Evolutionary conservation across 1,140 invertebrate genomes (phyloP), one percentile per base, ranked within the genome.

Genomic region (Zelostemma sp.): DNA sequence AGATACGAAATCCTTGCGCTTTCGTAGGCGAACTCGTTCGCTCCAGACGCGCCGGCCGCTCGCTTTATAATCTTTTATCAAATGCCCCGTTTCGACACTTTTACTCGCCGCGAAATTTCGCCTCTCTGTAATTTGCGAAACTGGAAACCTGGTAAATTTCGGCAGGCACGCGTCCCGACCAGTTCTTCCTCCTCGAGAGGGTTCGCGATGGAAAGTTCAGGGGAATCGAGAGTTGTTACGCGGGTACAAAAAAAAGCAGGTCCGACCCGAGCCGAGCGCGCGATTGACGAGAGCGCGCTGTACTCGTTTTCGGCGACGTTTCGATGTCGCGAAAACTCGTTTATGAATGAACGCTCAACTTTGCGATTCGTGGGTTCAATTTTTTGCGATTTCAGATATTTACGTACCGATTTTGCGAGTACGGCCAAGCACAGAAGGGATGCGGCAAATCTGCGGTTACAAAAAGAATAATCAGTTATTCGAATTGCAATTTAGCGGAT

Each of bases 381-480:
- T n/a, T n/a, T n/a, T n/a, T n/a, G n/a, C n/a, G n/a, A n/a, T 6
- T 16, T 18, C 16, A 45, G 35, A 4, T 2, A 12, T 17, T 4
- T 73, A 83, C 83, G 54, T 84, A 86, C 85, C 84, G 74, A 84
- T 72, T 63, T 62, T 49, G 72, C 74, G 38, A 82, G 54, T 49
- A 78, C 68, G 66, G 72, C 63, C 61, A 85, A 67, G 74, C 78
- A 78, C 45, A 79, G 68, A 72, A 79, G 68, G 77, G 71, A 79
- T 68, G 79, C 80, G 69, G 80, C 66, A 62, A 81, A 74, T 77
- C 85, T 86, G 82, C 59, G 76, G 81, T 18, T 4, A 73, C 49
- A 71, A 67, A 43, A 48, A 12, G 11, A 40, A 43, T 18, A 25
- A 31, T 6, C 50, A 38, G 41, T 21, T 5, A 49, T 54, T n/a